Evolutionary conservation across 2,113 vertebrate genomes (phyloP).

Genomic region (Coregonus clupeaformis): DNA sequence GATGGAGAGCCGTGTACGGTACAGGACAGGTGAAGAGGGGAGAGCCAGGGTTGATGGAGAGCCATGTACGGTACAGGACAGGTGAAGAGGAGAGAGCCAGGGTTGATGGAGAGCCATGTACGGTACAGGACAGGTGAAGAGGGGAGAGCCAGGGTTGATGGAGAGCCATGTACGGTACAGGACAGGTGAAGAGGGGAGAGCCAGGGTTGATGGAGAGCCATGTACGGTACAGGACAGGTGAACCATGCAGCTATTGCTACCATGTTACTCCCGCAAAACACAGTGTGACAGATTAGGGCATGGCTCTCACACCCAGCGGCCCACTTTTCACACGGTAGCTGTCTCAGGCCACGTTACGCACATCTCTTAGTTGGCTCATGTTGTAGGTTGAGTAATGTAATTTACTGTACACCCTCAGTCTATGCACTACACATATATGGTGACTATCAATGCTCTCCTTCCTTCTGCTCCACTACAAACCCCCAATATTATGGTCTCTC

Average conservation of each 20-base stretch:
- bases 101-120: no score
- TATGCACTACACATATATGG: slow-evolving; percentile 65
- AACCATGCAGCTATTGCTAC: slow-evolving; percentile 67
- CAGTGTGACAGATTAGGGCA: slow-evolving; percentile 68
- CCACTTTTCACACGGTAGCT: slow-evolving; percentile 69
- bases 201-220: slow-evolving; percentile 58
- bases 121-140: no score
- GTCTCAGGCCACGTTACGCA: slow-evolving; percentile 66
- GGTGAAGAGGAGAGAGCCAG: no score
- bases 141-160: no score
- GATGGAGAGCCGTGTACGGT: no score
- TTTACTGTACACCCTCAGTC: slow-evolving; percentile 58
- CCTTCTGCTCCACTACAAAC: slow-evolving; percentile 16
- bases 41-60: no score
- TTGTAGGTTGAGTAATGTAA: slow-evolving; percentile 64
- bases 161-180: no score
- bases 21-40: no score
- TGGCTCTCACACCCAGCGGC: slow-evolving; percentile 60
- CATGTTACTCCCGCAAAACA: slow-evolving; percentile 47
- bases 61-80: no score
- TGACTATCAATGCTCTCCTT: slow-evolving; percentile 61
- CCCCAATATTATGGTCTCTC: slow-evolving; percentile 39
- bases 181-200: no score
- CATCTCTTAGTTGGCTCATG: slow-evolving; percentile 58
- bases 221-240: slow-evolving; percentile 71